phyloP scores from a whole-genome alignment of 2,113 vertebrate genomes.

The Muntiacus reevesi region DNA sequence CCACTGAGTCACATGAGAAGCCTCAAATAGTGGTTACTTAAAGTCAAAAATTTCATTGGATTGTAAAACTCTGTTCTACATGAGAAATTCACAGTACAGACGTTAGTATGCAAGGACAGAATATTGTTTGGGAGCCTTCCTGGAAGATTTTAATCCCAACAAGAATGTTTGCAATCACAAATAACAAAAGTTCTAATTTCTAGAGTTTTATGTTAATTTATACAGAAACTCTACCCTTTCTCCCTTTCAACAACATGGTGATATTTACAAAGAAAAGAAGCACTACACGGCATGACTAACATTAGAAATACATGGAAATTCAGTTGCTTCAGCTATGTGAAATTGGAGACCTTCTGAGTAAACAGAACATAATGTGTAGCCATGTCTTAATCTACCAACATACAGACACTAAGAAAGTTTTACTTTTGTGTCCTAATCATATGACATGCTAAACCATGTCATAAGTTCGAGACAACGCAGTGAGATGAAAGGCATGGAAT shows the following conservation, averaged over 20 bases:
- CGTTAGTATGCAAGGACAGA: not conserved
- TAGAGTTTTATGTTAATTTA: slow-evolving; percentile 6
- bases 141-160: not conserved
- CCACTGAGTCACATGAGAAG: not conserved
- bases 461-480: not conserved
- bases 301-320: not conserved
- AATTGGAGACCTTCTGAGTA: not conserved
- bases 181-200: not conserved
- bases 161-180: not conserved
- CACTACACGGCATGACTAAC: not conserved
- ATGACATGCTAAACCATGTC: not conserved
- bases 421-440: not conserved
- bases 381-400: not conserved
- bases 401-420: not conserved
- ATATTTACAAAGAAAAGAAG: slow-evolving; percentile 42
- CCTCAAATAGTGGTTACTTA: not conserved
- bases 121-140: not conserved
- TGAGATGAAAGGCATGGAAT: not conserved
- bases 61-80: not conserved
- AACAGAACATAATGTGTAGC: not conserved
- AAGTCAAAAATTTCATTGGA: not conserved
- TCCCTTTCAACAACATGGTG: not conserved
- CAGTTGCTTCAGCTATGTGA: not conserved
- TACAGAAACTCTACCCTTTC: not conserved
- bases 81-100: not conserved